Percentiles rank a stretch among this genome's conserved stretches.
phyloP scores from a whole-genome alignment of 2,888 invertebrate species.

The Muscina levida region DNA sequence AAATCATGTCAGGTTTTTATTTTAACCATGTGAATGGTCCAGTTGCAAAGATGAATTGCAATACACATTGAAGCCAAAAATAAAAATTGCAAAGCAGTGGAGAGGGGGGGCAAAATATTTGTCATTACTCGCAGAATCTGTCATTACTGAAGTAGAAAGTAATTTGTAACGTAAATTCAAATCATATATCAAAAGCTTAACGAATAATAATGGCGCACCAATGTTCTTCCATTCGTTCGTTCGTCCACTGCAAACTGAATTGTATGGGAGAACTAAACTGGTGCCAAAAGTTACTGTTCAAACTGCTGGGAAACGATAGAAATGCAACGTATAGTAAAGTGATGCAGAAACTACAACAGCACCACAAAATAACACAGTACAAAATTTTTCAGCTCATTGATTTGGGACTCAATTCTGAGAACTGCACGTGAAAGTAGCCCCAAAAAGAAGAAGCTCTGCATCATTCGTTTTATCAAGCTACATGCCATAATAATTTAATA shows the following conservation, averaged over 20 bases:
- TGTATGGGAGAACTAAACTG: too few relatives aligned
- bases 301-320: not conserved
- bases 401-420: too few relatives aligned
- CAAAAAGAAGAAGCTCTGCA: too few relatives aligned
- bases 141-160: constrained; percentile 61
- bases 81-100: not conserved
- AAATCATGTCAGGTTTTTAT: constrained; percentile 58
- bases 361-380: too few relatives aligned
- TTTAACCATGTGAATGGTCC: not conserved
- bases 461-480: too few relatives aligned
- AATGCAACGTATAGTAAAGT: too few relatives aligned
- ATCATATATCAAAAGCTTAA: constrained; percentile 49
- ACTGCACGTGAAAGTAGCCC: too few relatives aligned
- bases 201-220: not conserved
- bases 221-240: too few relatives aligned
- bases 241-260: too few relatives aligned
- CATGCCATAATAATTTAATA: too few relatives aligned
- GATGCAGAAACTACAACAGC: too few relatives aligned
- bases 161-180: constrained; percentile 62
- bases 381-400: too few relatives aligned
- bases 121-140: constrained; percentile 53
- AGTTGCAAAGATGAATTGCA: constrained; percentile 35
- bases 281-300: not conserved
- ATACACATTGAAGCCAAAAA: constrained; percentile 16
- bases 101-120: constrained; percentile 29